Evolutionary conservation across 1,140 invertebrate genomes (phyloP), one percentile per base, ranked within the genome.

Genomic region (Tetramorium alpestre): DNA sequence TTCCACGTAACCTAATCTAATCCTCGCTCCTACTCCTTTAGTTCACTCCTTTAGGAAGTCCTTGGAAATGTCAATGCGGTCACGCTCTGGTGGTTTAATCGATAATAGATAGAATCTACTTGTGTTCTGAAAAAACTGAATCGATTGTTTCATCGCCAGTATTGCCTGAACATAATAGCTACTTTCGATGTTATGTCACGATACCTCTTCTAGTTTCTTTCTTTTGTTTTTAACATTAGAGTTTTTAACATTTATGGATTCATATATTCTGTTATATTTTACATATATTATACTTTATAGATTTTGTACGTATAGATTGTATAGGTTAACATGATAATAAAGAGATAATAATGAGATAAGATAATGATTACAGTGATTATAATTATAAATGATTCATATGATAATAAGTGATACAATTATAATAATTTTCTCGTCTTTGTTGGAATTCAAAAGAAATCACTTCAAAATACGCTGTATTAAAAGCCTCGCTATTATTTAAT

Each of bases 1-100:
- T 64, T 69, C 28, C 13, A 38, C 82, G 69, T 86, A 78, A 89
- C 73, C 67, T 65, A 81, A 80, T 82, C 78, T 67, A 89, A 76
- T 65, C 64, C 76, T 18, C 33, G 16, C n/a, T 47, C n/a, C 44
- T 49, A 51, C 44, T 80, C 77, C 13, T 49, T 65, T 38, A 38
- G 62, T 58, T 73, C 67, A 44, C 51, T 85, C 70, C 75, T 87
- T 72, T 62, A 89, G 64, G 54, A 49, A 82, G 62, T 87, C 88
- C 88, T 90, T 90, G 88, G 54, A 72, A 82, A 77, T 89, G 56
- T 87, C 76, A 69, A 41, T 60, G 47, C 41, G 33, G 88, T 82
- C 58, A 87, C 64, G 88, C 85, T 89, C 33, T 47, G 51, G 65
- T 65, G 54, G 6, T 28, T 86, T 22, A 78, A 44, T 89, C 76